phyloP scores from a whole-genome alignment of 2,797 vertebrate genomes.

The Pelochelys cantorii region DNA sequence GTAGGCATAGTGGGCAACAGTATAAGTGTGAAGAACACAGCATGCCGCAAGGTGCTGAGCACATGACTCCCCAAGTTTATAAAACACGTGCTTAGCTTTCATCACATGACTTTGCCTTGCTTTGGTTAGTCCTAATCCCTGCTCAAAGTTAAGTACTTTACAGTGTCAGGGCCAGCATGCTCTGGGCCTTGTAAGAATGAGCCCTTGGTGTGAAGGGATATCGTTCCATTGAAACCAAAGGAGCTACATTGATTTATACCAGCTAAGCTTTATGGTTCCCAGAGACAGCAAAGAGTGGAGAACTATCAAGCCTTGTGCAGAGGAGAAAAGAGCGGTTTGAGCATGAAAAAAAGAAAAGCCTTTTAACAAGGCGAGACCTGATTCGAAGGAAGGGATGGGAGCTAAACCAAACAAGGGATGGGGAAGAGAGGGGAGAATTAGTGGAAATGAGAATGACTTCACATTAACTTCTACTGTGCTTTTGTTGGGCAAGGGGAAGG shows the following conservation, averaged over 20 bases:
- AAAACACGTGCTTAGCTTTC: fast-evolving
- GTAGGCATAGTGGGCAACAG: neutral
- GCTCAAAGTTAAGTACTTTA: neutral
- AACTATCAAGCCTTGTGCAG: fast-evolving
- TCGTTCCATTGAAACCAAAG: neutral
- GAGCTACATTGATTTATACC: neutral
- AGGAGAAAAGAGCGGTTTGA: slow-evolving; percentile 4
- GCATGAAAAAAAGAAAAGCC: neutral
- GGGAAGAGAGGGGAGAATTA: fast-evolving
- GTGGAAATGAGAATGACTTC: neutral
- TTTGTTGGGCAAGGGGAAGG: neutral
- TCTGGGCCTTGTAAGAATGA: neutral
- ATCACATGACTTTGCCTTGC: neutral
- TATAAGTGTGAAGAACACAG: neutral
- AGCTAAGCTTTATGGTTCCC: neutral
- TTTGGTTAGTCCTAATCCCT: neutral
- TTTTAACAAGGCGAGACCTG: neutral
- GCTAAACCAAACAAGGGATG: neutral
- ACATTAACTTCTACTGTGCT: fast-evolving
- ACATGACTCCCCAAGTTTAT: neutral
- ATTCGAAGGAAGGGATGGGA: neutral
- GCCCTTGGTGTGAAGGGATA: neutral
- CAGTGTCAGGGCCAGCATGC: neutral
- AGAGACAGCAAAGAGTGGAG: neutral
- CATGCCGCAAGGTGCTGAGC: fast-evolving